A percentile compares a stretch with the other conserved stretches of the same genome.
These are phyloP conservation scores for Ditylenchus weischeri DNA, from an alignment of 2,888 invertebrate genomes.

Conservation along the genomic window DNA sequence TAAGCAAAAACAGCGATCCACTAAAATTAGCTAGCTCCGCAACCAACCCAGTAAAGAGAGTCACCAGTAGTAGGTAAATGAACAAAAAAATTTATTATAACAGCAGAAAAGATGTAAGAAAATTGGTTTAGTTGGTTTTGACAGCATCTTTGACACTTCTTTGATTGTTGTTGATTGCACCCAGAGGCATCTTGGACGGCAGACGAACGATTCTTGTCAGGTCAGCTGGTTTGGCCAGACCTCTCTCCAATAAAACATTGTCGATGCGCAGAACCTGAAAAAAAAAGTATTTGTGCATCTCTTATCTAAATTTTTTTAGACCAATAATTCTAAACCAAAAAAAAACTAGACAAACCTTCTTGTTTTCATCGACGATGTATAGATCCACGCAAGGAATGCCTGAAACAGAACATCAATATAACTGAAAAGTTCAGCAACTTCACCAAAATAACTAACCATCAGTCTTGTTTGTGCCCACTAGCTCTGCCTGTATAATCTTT, in stretches of 20 bases:
- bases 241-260: conserved; percentile 43
- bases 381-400: conserved; percentile 54
- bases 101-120: conserved; percentile 15
- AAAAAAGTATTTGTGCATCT: background rate
- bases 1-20: too few species aligned
- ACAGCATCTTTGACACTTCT: too few species aligned
- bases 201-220: conserved; percentile 38
- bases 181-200: too few species aligned
- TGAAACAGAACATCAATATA: too few species aligned
- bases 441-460: conserved; percentile 25
- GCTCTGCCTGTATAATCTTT: conserved; percentile 47
- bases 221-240: conserved; percentile 54
- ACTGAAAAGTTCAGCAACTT: too few species aligned
- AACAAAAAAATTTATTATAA: background rate
- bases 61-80: too few species aligned
- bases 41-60: too few species aligned
- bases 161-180: too few species aligned
- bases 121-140: conserved; percentile 11
- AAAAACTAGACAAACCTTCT: conserved; percentile 26
- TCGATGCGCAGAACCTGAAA: conserved; percentile 40
- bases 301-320: too few species aligned
- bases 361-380: conserved; percentile 36
- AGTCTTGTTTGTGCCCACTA: conserved; percentile 49
- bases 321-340: background rate
- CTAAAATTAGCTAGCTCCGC: too few species aligned